Percentiles rank a stretch among this genome's conserved stretches.
Evolutionary conservation across 2,113 vertebrate genomes (phyloP).

Genomic region (Myocastor coypus): DNA sequence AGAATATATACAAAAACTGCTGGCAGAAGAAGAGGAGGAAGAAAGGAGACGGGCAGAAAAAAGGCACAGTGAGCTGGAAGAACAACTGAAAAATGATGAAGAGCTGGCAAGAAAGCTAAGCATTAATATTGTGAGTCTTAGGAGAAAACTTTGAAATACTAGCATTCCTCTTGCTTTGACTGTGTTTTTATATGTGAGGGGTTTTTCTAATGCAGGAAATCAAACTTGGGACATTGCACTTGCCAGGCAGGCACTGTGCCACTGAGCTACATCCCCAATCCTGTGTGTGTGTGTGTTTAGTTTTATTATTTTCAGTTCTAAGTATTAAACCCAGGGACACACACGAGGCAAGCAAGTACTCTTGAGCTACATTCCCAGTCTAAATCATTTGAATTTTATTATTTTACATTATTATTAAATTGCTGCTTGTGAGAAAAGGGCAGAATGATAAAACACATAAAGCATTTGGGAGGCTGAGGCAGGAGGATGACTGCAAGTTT

Average conservation of each 20-base stretch:
- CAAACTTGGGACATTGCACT: background rate
- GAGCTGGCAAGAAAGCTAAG: constrained; percentile 91
- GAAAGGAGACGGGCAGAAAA: constrained; percentile 86
- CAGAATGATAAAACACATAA: constrained; percentile 4
- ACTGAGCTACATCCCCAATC: background rate
- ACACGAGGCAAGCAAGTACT: no score
- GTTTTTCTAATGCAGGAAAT: background rate
- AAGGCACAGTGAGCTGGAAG: constrained; percentile 84
- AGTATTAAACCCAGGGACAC: no score
- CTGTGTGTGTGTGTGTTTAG: no score
- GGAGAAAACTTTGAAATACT: background rate
- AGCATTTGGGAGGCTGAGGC: background rate
- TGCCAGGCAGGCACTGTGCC: background rate
- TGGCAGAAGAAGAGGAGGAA: constrained; percentile 91
- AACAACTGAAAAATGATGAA: constrained; percentile 92
- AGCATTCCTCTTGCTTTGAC: background rate
- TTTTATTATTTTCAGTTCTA: no score
- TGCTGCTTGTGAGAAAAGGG: background rate
- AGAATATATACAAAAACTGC: constrained; percentile 91
- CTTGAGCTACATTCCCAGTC: background rate
- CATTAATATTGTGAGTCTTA: constrained; percentile 88
- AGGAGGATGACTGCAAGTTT: background rate
- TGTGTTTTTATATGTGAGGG: background rate
- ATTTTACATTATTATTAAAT: constrained; percentile 38
- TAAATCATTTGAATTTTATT: constrained; percentile 32